Evolutionary conservation across 1,140 invertebrate species (phyloP).

Genomic region (Arion vulgaris): DNA sequence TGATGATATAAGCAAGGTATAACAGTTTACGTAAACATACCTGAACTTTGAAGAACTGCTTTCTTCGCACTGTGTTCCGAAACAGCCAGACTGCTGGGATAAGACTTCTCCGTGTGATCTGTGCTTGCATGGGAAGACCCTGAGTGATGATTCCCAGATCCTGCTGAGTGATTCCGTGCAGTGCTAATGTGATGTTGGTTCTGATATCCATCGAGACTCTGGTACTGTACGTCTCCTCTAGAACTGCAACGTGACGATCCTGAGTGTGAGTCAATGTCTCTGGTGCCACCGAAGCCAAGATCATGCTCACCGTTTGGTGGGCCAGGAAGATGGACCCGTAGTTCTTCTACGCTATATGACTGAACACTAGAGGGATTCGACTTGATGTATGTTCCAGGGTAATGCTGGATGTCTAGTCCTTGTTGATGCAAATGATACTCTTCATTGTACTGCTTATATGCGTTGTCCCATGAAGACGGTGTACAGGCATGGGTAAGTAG

Average conservation of each 20-base stretch:
- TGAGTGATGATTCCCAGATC: background rate
- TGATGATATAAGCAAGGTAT: no score
- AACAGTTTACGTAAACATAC: constrained; percentile 4
- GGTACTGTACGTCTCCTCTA: background rate
- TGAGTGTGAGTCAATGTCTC: background rate
- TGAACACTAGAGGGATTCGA: background rate
- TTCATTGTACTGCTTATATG: background rate
- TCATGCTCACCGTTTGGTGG: background rate
- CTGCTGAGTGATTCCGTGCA: background rate
- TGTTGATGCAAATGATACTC: background rate
- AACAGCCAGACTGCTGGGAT: constrained; percentile 8
- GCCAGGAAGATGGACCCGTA: background rate
- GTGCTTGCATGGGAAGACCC: background rate
- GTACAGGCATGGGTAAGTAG: background rate
- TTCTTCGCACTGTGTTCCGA: background rate
- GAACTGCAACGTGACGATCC: background rate
- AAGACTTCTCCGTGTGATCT: background rate
- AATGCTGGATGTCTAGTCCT: background rate
- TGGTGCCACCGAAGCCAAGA: background rate
- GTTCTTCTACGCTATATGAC: background rate
- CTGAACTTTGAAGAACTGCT: constrained; percentile 18
- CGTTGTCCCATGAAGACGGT: background rate
- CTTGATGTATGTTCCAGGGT: background rate
- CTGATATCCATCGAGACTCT: background rate
- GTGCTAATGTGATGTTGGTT: background rate